Evolutionary conservation across 1,140 invertebrate species (phyloP).

Genomic region (Cydia fagiglandana): DNA sequence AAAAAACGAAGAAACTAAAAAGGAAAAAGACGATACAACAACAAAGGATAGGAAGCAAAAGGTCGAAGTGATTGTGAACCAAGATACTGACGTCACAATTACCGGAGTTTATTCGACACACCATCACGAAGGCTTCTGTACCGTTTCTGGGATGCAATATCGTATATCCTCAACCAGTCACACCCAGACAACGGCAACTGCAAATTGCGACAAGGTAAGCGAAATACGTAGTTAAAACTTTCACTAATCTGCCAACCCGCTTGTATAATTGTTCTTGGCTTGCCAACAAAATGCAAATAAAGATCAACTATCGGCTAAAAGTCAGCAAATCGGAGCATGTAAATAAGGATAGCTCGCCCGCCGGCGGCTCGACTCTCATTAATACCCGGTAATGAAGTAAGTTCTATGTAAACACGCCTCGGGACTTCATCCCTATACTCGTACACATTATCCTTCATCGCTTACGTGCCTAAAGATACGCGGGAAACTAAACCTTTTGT

Average conservation of each 20-base stretch:
- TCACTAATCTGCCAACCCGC: background rate
- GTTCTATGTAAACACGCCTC: constrained; percentile 72
- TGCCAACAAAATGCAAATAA: constrained; percentile 3
- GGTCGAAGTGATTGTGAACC: constrained; percentile 86
- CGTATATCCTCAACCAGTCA: constrained; percentile 87
- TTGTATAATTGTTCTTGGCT: background rate
- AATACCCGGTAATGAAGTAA: constrained; percentile 72
- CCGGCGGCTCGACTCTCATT: constrained; percentile 62
- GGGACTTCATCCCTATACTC: constrained; percentile 57
- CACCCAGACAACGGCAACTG: constrained; percentile 88
- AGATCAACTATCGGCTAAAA: constrained; percentile 33
- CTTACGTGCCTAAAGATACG: constrained; percentile 43
- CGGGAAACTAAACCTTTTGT: constrained; percentile 56
- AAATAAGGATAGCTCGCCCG: constrained; percentile 53
- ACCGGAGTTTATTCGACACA: constrained; percentile 88
- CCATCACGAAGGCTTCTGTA: constrained; percentile 90
- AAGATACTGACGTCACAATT: constrained; percentile 92
- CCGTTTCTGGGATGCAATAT: constrained; percentile 90
- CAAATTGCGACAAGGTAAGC: constrained; percentile 82
- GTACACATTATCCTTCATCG: constrained; percentile 61
- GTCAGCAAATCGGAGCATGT: constrained; percentile 47
- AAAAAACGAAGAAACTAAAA: constrained; percentile 80
- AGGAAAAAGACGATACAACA: constrained; percentile 77
- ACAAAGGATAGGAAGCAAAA: constrained; percentile 81
- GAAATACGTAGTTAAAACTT: constrained; percentile 22